Evolutionary conservation across 2,888 invertebrate species (phyloP), one percentile per base, ranked within the genome.

Genomic region (Hoplodrina blanda): DNA sequence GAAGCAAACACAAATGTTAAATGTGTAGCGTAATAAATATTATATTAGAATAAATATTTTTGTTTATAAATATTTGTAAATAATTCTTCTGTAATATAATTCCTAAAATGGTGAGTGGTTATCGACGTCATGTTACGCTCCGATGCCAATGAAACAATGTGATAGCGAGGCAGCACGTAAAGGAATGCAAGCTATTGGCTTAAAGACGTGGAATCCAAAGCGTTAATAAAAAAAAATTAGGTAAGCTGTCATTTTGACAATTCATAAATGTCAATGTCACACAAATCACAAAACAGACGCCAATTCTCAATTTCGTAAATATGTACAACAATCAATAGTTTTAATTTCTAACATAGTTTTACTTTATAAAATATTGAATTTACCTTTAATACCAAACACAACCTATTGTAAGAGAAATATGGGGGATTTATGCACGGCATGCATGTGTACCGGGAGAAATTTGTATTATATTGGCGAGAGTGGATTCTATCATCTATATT

Each of bases 381-480:
- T 0, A 49, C 6, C 3, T 25, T 10, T 19, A 41, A 52, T 50
- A 49, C 2, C 2, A 2, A 0, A 10, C 2, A 37, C 2, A 15
- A 17, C 11, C 3, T 33, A 13, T 0, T 49, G 7, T 13, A 15
- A 68, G 0, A 46, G 0, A 56, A 88, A 75, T 62, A 96, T 97
- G 95, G 91, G 89, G 2, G 90, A 90, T 50, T 82, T 93, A 61
- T 95, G 95, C 66, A 87, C 91, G 1, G 88, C 91, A 2, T 95
- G 95, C 73, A 77, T 94, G 57, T 91, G 92, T 79, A 73, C 84
- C 0, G 95, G 90, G 0, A 83, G 95, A 63, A 93, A 91, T 77
- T 70, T 94, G 17, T 85, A 79, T 68, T 89, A 83, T 66, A 89
- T 95, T 2, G 87, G 81, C 0, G 92, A 92, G 5, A 92, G 92